Base-by-base conservation (phyloP, 2,888 invertebrate species). In the Idaea dimidiata region DNA sequence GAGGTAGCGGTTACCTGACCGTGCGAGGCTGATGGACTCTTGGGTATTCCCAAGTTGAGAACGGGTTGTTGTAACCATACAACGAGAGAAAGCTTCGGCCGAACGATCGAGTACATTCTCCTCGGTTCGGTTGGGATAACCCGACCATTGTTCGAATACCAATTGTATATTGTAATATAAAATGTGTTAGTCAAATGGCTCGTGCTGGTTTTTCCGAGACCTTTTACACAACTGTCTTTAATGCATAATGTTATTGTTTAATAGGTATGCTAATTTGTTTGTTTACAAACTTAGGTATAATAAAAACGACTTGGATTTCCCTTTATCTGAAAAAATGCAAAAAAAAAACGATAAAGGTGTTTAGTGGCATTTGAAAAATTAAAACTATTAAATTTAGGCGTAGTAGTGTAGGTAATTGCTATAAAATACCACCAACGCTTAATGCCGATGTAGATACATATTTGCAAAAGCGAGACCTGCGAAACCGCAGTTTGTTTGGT, bases 21-120 rank as follows among this genome's bases (percentile, higher is more conserved):
- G 65, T 67, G 68, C 62, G 68, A 77, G 71, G 75, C 72, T 71
- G 73, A 67, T 73, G 72, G 69, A 62, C 72, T 72, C 70, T 65
- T 86, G 88, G 88, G 86, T 86, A 86, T 84, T 88, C 81, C 89
- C 89, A 81, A 64, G 66, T 65, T 75, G 74, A 70, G 72, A 74
- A 65, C 70, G 74, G 77, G 69, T 79, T 81, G 75, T 79, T 43
- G 43, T 43, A 74, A 67, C 66, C 71, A 64, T 66, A 65, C 60
- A 55, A 67, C 66, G 68, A 81, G 89, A 83, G 89, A 88, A 89
- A 89, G 89, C 85, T 66, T 67, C 16, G 54, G n/a, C 54, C 54
- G 2, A 66, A 67, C 66, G 73, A 70, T 43, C 69, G 71, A 66
- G 62, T 73, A 74, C 68, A 61, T 70, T 69, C 68, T 69, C 70